Percentiles rank a stretch among this genome's conserved stretches.
Conservation (phyloP, 2,113 vertebrate species). For the Myanophis thanlyinensis region DNA sequence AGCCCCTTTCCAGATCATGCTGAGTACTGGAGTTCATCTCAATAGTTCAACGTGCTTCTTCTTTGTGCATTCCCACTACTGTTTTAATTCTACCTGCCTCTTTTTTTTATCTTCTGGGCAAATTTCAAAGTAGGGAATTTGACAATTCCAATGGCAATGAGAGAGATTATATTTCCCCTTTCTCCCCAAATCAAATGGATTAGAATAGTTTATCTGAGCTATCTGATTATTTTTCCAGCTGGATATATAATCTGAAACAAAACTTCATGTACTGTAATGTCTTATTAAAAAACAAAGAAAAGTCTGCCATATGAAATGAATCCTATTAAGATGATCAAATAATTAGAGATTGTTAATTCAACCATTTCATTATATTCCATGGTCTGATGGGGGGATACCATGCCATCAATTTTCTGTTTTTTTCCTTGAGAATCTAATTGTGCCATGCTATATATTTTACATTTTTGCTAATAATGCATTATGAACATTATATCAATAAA, state of each 20-base stretch:
- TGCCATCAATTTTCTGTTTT: not conserved
- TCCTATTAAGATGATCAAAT: not conserved
- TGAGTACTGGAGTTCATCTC: not conserved
- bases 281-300: not conserved
- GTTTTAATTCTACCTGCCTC: not conserved
- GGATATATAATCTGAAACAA: not conserved
- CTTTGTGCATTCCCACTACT: not conserved
- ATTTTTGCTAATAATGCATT: not conserved
- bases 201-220: not conserved
- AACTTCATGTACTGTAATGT: not conserved
- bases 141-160: not conserved
- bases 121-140: not conserved
- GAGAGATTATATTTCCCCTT: not conserved
- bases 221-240: not conserved
- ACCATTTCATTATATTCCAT: not conserved
- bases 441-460: not conserved
- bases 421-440: not conserved
- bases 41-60: not conserved
- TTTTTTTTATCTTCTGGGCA: not conserved
- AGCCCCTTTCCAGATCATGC: not conserved
- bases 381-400: not conserved
- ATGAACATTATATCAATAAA: constrained; percentile 1
- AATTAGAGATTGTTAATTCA: not conserved
- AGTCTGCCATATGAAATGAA: not conserved
- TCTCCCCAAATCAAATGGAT: not conserved